Evolutionary conservation across 2,888 invertebrate genomes (phyloP).

Genomic region (Epistrophe eligans): DNA sequence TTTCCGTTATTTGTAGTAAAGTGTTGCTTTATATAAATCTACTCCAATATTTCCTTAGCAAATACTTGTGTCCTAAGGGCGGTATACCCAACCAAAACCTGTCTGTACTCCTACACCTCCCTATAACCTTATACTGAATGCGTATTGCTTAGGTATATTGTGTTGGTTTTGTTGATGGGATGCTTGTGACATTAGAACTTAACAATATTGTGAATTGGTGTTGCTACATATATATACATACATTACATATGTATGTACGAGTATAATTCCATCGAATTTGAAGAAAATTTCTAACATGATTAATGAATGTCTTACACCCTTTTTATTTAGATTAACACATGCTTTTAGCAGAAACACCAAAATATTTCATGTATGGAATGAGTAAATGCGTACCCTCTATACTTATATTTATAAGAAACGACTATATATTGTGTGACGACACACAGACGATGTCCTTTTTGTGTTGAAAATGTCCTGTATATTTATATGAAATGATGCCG

Average conservation of each 20-base stretch:
- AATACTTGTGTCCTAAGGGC: slow-evolving; percentile 40
- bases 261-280: neutral
- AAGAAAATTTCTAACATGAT: slow-evolving; percentile 56
- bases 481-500: slow-evolving; percentile 39
- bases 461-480: slow-evolving; percentile 18
- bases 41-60: slow-evolving; percentile 64
- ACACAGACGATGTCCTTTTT: slow-evolving; percentile 9
- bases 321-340: slow-evolving; percentile 56
- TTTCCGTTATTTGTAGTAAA: slow-evolving; percentile 56
- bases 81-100: neutral
- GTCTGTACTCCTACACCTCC: neutral
- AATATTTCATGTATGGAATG: neutral
- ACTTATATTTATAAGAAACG: too few species aligned
- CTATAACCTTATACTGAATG: neutral
- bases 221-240: neutral
- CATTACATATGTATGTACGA: too few species aligned
- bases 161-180: neutral
- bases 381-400: neutral
- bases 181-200: slow-evolving; percentile 54
- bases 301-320: slow-evolving; percentile 63
- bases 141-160: neutral
- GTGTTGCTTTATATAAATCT: slow-evolving; percentile 54
- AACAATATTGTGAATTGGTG: slow-evolving; percentile 56
- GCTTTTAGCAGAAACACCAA: slow-evolving; percentile 36
- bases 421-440: neutral